phyloP scores from a whole-genome alignment of 2,797 vertebrate genomes.

The Platyrinchus mystaceus region DNA sequence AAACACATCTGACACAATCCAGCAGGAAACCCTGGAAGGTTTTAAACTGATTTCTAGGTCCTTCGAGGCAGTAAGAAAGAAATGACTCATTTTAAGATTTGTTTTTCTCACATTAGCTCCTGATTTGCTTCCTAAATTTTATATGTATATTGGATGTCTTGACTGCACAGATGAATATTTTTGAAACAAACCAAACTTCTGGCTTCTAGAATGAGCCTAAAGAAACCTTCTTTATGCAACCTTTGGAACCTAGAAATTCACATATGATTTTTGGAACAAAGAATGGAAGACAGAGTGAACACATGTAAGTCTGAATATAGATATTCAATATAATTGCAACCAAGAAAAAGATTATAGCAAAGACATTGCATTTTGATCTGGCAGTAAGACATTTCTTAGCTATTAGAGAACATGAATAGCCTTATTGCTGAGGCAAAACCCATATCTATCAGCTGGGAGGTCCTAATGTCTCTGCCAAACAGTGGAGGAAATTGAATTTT shows the following conservation, averaged over 20 bases:
- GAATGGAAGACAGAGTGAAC: neutral
- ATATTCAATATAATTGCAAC: neutral
- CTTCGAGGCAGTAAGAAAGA: neutral
- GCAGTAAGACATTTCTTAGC: neutral
- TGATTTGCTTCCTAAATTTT: neutral
- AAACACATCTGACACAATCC: neutral
- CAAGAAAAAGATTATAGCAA: neutral
- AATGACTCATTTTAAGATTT: neutral
- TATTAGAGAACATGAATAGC: neutral
- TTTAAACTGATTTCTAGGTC: neutral
- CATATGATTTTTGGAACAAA: fast-evolving
- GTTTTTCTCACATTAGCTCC: neutral
- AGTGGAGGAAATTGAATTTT: neutral
- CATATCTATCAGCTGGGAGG: neutral
- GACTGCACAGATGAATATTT: neutral
- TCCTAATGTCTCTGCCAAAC: neutral
- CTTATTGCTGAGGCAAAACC: neutral
- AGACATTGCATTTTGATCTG: neutral
- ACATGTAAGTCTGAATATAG: neutral
- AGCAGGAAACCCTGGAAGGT: neutral
- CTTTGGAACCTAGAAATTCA: neutral
- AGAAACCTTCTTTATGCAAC: neutral
- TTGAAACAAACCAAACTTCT: neutral
- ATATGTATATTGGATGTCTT: neutral
- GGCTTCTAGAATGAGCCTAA: neutral